Base-by-base conservation (phyloP, 2,113 vertebrate genomes). In the Oncorhynchus nerka region DNA sequence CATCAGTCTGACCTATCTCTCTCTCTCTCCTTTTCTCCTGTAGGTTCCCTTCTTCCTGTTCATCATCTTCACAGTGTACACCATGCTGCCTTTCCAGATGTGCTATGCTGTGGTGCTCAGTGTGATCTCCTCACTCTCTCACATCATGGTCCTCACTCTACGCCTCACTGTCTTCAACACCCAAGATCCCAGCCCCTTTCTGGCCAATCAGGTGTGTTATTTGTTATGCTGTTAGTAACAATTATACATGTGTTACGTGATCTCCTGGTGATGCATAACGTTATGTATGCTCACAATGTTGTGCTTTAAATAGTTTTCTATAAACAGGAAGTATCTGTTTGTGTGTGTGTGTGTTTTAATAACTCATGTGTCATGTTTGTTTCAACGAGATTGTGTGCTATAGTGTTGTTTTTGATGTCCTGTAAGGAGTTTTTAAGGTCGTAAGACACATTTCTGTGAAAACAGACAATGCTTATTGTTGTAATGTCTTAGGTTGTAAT, bases 21-120 rank as follows among this genome's bases (percentile, higher is more conserved):
- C 30, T 30, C 32, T 30, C 12, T 45, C 19, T 69, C 49, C 68
- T 15, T 79, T 11, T 73, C 20, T 73, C 77, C 61, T 82, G 61
- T 87, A 99, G 97, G 97, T 97, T 80, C 97, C 97, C 19, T 97
- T 96, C 89, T 98, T 99, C 87, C 94, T 98, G 67, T 99, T 98
- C 84, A 91, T 97, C 80, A 94, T 98, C 88, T 98, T 99, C 79
- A 96, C 95, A 0, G 94, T 95, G 55, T 98, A 97, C 84, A 98
- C 96, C 12, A 95, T 99, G 93, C 90, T 99, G 77, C 97, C 97
- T 8, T 96, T 98, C 91, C 94, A 94, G 86, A 92, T 94, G 92
- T 85, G 83, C 89, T 94, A 92, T 0, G 96, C 97, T 5, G 79
- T 97, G 22, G 81, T 88, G 5, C 82, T 96, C 74, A 96, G 96